Conservation (phyloP, 2,797 vertebrate species). For the Peromyscus attwateri region DNA sequence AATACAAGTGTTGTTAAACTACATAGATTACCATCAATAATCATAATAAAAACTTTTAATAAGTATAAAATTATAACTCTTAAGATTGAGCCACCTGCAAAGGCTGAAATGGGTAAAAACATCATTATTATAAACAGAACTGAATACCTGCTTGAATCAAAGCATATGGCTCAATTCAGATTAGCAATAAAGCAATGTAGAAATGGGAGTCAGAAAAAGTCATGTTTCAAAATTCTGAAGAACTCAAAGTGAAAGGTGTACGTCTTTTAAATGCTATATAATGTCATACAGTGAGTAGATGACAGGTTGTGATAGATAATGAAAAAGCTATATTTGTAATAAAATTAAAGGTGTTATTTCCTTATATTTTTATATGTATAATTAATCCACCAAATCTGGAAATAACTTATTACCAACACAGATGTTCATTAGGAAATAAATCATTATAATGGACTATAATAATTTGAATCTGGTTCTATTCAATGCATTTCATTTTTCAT, state of each 20-base stretch:
- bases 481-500: slow-evolving; percentile 49
- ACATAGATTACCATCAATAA: neutral
- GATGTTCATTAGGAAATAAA: slow-evolving; percentile 66
- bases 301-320: slow-evolving; percentile 71
- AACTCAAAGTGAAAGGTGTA: slow-evolving; percentile 17
- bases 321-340: slow-evolving; percentile 65
- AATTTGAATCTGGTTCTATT: slow-evolving; percentile 47
- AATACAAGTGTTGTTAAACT: slow-evolving; percentile 2
- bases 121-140: slow-evolving; percentile 56
- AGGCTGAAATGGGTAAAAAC: slow-evolving; percentile 33
- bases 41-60: slow-evolving; percentile 61
- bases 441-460: slow-evolving; percentile 64
- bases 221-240: slow-evolving; percentile 53
- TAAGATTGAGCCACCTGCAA: slow-evolving; percentile 68
- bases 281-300: slow-evolving; percentile 50
- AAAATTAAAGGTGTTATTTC: slow-evolving; percentile 59
- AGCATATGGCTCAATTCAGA: neutral
- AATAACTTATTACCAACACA: slow-evolving; percentile 66
- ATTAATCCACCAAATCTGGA: slow-evolving; percentile 75
- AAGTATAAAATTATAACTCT: slow-evolving; percentile 52
- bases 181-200: neutral
- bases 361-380: slow-evolving; percentile 63
- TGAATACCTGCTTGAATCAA: slow-evolving; percentile 45
- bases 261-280: slow-evolving; percentile 45
- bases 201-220: neutral